Evolutionary conservation across 1,140 invertebrate genomes (phyloP).

Genomic region (Asbolus verrucosus): DNA sequence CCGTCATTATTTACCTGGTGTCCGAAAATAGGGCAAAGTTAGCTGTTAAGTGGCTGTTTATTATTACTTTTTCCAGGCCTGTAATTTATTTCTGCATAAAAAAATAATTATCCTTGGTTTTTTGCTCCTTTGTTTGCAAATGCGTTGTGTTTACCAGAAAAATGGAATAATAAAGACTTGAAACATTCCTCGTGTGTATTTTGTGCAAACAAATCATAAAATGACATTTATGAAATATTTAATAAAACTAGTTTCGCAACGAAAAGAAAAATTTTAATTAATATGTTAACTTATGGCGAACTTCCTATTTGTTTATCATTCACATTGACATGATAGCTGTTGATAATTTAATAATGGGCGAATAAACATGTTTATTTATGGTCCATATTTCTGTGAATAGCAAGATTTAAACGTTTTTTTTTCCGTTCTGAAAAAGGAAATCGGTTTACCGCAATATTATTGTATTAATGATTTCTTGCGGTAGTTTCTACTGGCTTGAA

Average conservation of each 20-base stretch:
- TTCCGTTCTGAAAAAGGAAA: constrained; percentile 8
- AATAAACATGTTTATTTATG: constrained; percentile 25
- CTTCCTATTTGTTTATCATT: constrained; percentile 34
- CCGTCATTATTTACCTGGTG: constrained; percentile 18
- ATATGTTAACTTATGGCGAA: constrained; percentile 16
- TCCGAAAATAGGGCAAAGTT: not conserved
- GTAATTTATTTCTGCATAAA: constrained; percentile 4
- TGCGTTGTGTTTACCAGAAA: constrained; percentile 16
- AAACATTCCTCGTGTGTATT: constrained; percentile 27
- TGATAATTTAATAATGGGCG: constrained; percentile 23
- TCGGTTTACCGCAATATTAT: constrained; percentile 20
- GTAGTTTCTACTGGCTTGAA: not conserved
- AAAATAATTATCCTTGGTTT: constrained; percentile 35
- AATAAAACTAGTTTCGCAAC: constrained; percentile 23
- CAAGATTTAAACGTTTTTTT: constrained; percentile 10
- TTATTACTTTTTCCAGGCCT: not conserved
- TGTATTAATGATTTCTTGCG: constrained; percentile 22
- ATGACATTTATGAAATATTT: constrained; percentile 29
- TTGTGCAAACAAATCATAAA: constrained; percentile 21
- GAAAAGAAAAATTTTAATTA: constrained; percentile 34
- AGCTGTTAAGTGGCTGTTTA: too few species aligned
- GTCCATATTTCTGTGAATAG: constrained; percentile 13
- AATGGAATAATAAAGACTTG: constrained; percentile 18
- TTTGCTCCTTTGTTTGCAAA: constrained; percentile 23
- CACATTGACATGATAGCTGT: not conserved